Base-by-base conservation (phyloP, 2,888 invertebrate genomes). In the Drosophila imparisetae region DNA sequence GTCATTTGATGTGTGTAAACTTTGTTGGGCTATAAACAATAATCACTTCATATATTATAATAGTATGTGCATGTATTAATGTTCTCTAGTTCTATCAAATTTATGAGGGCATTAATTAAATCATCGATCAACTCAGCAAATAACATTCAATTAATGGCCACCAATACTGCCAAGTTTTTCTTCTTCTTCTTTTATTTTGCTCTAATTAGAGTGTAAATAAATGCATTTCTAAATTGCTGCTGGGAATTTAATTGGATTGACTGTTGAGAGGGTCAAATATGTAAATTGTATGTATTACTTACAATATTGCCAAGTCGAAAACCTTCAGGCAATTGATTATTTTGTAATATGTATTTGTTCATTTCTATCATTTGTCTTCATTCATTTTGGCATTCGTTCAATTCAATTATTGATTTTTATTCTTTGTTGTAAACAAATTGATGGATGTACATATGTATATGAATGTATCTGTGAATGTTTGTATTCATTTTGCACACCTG, bases 401-500 rank as follows among this genome's bases (percentile, higher is more conserved):
- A 64, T 72, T 80, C 50, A 69, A 73, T 85, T 67, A 82, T 82
- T 64, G 80, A 76, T 85, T 83, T 64, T 63, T 72, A 76, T 72
- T 75, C 66, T 38, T 53, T 57, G 53, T 62, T 52, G 21, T 45
- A 15, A 76, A 55, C 53, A 30, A 32, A 30, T 27, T 49, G 18
- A 50, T 8, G 30, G 5, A 36, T n/a, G 0, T 24, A 30, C 30
- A 10, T 30, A 18, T 24, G 8, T 15, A 40, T 7, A 18, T 24
- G 13, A 2, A 2, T 24, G 11, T 10, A 13, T 32, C 8, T 36
- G 15, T 21, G 15, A n/a, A 36, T 62, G 32, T 61, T 13, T 63
- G 15, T 54, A 50, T 64, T 76, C 59, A 66, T 62, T 73, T 71
- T 59, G 81, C 76, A 86, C 84, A 85, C 81, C 84, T 84, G 86